Base-by-base conservation (phyloP, 1,140 invertebrate species). In the Caligus rogercresseyi region DNA sequence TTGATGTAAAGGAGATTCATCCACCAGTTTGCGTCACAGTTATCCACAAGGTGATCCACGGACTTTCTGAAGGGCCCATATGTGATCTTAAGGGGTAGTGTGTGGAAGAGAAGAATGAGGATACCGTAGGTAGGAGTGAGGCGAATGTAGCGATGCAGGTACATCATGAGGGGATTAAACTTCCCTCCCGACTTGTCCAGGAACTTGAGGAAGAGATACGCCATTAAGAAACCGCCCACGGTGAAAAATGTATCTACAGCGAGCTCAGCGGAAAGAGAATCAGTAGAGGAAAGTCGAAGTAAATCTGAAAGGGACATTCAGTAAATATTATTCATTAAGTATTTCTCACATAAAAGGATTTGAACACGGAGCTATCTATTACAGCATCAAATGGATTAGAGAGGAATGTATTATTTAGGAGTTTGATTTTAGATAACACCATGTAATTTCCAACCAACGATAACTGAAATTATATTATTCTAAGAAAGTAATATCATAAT, bases 201-300 rank as follows among this genome's bases (percentile, higher is more conserved):
- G 4, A 21, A 20, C 14, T 56, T 56, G 11, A 56, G 24, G 3
- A 25, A 21, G 3, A 56, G 54, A 56, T 21, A 56, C 3, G 54
- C 20, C 54, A 56, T 56, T 20, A 56, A 25, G 14, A 56, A 56
- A 2, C 54, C 54, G 19, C 54, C 54, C 15, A 56, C 16, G 1
- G 54, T 56, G 14, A 56, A 56, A 25, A 56, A 56, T 20, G 54
- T 56, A 25, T 56, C 54, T 25, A 56, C 54, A 2, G 31, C 31
- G 3, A 57, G 16, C 23, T 43, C 31, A 43, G 31, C 31, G 7
- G 31, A 43, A 7, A 43, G 31, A 43, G 31, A 43, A 43, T 43
- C 31, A 43, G n/a, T 11, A 43, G n/a, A 11, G 31, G 31, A n/a
- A 43, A 11, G 7, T 43, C 31, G 31, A 43, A 43, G 31, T 43